Conservation (phyloP, 2,888 invertebrate species). For the Macrosoma leucophasiata region DNA sequence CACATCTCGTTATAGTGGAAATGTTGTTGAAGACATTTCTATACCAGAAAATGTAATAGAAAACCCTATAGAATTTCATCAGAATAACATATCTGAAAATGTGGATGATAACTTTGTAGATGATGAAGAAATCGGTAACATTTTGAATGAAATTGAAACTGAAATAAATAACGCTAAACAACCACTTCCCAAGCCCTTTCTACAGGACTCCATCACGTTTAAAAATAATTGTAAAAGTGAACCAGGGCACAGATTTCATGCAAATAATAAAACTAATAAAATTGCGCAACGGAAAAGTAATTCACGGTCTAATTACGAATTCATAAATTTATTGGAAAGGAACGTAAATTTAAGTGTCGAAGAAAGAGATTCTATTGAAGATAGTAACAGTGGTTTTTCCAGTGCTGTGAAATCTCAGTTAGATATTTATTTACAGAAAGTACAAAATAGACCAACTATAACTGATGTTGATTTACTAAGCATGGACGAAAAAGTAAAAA, state of each 20-base stretch:
- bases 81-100: too few species aligned
- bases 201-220: neutral
- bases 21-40: constrained; percentile 20
- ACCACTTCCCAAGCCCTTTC: constrained; percentile 1
- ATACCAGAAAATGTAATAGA: too few species aligned
- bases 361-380: constrained; percentile 22
- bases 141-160: constrained; percentile 52
- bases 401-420: constrained; percentile 47
- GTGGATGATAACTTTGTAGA: constrained; percentile 32
- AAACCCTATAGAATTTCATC: too few species aligned
- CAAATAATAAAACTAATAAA: constrained; percentile 23
- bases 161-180: constrained; percentile 39
- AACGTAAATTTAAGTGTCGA: constrained; percentile 35
- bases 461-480: too few species aligned
- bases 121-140: constrained; percentile 42
- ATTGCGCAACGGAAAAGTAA: constrained; percentile 17
- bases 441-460: constrained; percentile 21
- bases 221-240: constrained; percentile 8
- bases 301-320: constrained; percentile 42
- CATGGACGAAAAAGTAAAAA: too few species aligned
- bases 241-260: neutral
- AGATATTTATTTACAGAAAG: constrained; percentile 41
- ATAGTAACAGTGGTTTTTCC: constrained; percentile 39
- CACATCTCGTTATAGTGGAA: constrained; percentile 27
- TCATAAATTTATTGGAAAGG: constrained; percentile 46